Percentiles rank a stretch among this genome's conserved stretches.
These are phyloP conservation scores for Hydrozoanthus gracilis DNA, from an alignment of 92 coral and sea anemone genomes.

Conservation along the genomic window DNA sequence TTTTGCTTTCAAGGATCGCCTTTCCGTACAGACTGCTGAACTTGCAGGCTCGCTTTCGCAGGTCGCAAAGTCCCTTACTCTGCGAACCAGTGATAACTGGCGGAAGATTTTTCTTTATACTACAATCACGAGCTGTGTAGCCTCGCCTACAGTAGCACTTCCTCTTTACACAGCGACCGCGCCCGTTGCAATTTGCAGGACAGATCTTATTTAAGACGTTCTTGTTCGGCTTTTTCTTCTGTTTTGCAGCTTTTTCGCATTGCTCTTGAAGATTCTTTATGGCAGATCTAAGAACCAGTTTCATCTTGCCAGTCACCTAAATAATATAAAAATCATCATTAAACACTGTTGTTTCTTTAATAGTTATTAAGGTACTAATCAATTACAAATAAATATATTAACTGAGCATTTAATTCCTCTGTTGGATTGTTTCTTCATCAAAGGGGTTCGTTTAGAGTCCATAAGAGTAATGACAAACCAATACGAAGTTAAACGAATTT, in stretches of 20 bases:
- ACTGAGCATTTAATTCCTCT: too few species aligned
- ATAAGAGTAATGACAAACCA: too few species aligned
- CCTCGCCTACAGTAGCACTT: slow-evolving; percentile 76
- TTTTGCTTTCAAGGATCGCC: slow-evolving; percentile 76
- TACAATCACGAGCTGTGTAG: slow-evolving; percentile 77
- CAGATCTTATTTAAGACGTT: slow-evolving; percentile 65
- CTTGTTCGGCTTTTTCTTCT: slow-evolving; percentile 61
- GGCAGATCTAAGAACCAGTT: slow-evolving; percentile 71
- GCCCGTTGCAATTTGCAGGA: slow-evolving; percentile 76
- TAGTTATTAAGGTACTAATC: too few species aligned
- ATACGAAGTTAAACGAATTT: too few species aligned
- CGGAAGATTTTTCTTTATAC: slow-evolving; percentile 64
- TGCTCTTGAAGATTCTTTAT: slow-evolving; percentile 74
- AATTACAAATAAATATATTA: too few species aligned
- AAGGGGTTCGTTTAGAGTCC: too few species aligned
- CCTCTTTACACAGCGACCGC: slow-evolving; percentile 72
- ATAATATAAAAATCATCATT: not conserved
- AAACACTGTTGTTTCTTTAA: too few species aligned
- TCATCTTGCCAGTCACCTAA: slow-evolving; percentile 72
- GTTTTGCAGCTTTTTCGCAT: slow-evolving; percentile 71
- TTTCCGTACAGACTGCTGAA: slow-evolving; percentile 75
- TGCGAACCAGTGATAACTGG: slow-evolving; percentile 73
- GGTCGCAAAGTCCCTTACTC: slow-evolving; percentile 83
- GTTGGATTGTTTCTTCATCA: too few species aligned
- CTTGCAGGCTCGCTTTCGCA: slow-evolving; percentile 73